Evolutionary conservation across 2,113 vertebrate species (phyloP), one percentile per base, ranked within the genome.

Genomic region (Riparia riparia): DNA sequence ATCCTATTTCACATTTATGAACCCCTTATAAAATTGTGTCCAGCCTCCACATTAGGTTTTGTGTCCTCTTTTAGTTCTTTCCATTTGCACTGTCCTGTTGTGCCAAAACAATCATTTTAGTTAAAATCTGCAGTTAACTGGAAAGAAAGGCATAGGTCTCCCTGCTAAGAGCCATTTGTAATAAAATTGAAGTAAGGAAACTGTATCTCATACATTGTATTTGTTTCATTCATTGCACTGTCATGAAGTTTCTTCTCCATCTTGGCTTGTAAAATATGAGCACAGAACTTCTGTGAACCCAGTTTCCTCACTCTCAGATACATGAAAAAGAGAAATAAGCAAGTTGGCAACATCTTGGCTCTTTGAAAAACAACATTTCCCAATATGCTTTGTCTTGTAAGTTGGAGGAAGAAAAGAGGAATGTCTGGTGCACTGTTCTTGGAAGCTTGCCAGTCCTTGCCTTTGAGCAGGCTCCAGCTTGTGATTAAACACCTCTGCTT

Each of bases 401-500:
- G 63, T 71, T 77, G 51, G 53, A 96, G 58, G 81, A 79, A 69
- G 66, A n/a, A 95, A 80, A 70, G 24, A 66, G 50, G 41, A 71
- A 78, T 90, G 53, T 85, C 56, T 91, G 74, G 54, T 90, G 57
- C 49, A 66, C 79, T 6, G 0, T 90, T 83, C 76, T 76, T 93
- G 85, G 85, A 88, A 91, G 50, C 32, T 88, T 95, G 71, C 88
- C 92, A 92, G 82, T 76, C 63, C 71, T 41, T 90, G 88, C 54
- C 58, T 92, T 88, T 57, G 57, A 93, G 74, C 58, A 72, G 66
- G 37, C 88, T 88, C 25, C 71, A 80, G 90, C 63, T 69, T 82
- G 41, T 94, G 85, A 95, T 93, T 93, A 87, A 94, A 91, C 92
- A 93, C 90, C 87, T 95, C 92, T 94, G 87, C 82, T 93, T 93